These are phyloP conservation scores for Phrynocephalus guinanensis DNA, from an alignment of 2,797 vertebrate species.

Conservation along the genomic window DNA sequence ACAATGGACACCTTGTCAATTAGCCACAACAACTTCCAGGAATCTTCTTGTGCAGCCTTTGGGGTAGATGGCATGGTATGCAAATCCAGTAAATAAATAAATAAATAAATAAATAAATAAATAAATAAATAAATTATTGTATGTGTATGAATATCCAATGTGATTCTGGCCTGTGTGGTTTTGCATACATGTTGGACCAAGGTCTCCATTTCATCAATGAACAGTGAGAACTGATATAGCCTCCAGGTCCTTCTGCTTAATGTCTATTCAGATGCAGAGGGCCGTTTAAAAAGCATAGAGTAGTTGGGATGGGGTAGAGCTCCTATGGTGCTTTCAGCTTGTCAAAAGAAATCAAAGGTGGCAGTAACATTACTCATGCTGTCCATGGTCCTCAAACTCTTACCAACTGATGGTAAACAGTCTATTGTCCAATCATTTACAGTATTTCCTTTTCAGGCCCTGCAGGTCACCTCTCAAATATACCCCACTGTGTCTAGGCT, in stretches of 20 bases:
- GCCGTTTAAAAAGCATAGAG: slow-evolving; percentile 18
- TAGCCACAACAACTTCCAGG: too few relatives aligned
- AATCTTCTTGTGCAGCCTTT: too few relatives aligned
- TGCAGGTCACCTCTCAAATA: neutral
- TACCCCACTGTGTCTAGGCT: neutral
- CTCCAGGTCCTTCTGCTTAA: neutral
- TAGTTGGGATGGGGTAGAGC: neutral
- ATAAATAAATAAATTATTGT: too few relatives aligned
- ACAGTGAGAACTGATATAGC: neutral
- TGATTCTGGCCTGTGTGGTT: neutral
- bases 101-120: too few relatives aligned
- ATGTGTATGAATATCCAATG: too few relatives aligned
- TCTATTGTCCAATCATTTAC: neutral
- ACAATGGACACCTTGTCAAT: too few relatives aligned
- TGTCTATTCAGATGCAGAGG: slow-evolving; percentile 44
- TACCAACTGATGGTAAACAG: neutral
- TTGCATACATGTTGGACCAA: too few relatives aligned
- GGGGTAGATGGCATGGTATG: too few relatives aligned
- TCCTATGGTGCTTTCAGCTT: slow-evolving; percentile 38
- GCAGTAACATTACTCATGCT: neutral
- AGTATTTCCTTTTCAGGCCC: slow-evolving; percentile 8
- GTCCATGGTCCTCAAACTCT: neutral
- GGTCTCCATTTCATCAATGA: neutral
- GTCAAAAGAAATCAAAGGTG: slow-evolving; percentile 11
- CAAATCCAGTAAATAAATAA: too few relatives aligned